Evolutionary conservation across 2,113 vertebrate species (phyloP), one percentile per base, ranked within the genome.

Genomic region (Atrichornis clamosus): DNA sequence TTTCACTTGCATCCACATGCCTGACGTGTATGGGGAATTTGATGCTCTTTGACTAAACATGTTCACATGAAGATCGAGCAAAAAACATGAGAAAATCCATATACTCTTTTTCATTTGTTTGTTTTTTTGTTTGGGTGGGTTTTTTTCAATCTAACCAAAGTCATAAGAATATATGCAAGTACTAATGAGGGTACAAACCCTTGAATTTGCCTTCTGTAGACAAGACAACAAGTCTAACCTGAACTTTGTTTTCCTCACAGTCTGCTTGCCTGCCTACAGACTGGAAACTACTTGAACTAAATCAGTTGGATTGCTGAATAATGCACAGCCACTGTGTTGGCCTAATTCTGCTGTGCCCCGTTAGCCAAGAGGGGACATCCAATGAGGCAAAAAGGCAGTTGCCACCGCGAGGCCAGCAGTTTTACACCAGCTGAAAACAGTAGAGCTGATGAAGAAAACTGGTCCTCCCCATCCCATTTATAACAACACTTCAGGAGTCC

Each of bases 181-280:
- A 53, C 37, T 41, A 92, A 62, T 82, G 12, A 78, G 14, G 11
- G 24, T 52, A 64, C 9, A 64, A 67, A 77, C 44, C 76, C 64
- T 78, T 77, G 73, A 67, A 81, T 87, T 90, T 95, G 68, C 64
- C 64, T 84, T 78, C 56, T 81, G 13, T 24, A 90, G 37, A 63
- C 42, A 46, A 83, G 19, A 32, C 35, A 72, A 52, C 58, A 91
- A 87, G 87, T 83, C 59, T 73, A 79, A 75, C 70, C 26, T 7
- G 49, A 96, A 88, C 39, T 78, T 84, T 55, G 35, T 80, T 96
- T 95, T 90, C 90, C 35, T 69, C 77, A 24, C 55, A 55, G 67
- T 92, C 83, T 93, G 65, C 46, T 76, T 90, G n/a, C 67, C 46
- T 90, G 46, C 67, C 77, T 69, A 70, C 44, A 83, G 64, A 42